Evolutionary conservation across 2,888 invertebrate species (phyloP).

Genomic region (Gandaritis pyraliata): DNA sequence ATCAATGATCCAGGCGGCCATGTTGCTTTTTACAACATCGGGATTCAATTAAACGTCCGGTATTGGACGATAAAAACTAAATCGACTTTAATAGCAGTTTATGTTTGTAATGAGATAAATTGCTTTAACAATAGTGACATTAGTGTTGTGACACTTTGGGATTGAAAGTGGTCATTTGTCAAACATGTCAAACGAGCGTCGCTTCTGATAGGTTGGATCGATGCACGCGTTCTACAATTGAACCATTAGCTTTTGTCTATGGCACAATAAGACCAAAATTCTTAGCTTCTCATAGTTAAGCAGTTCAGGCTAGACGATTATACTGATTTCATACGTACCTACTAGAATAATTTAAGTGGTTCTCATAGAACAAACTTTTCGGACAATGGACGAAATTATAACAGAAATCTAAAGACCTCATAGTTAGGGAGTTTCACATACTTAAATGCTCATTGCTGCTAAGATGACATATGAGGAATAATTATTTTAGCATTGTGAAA

Average conservation of each 20-base stretch:
- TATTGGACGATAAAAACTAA: conserved; percentile 59
- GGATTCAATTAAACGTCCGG: conserved; percentile 76
- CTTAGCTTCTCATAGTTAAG: conserved; percentile 80
- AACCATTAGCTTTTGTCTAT: conserved; percentile 35
- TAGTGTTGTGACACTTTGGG: conserved; percentile 51
- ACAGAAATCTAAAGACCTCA: conserved; percentile 69
- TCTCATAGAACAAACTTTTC: conserved; percentile 80
- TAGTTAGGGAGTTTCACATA: conserved; percentile 78
- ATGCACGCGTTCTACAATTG: conserved; percentile 32
- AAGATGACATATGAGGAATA: conserved; percentile 76
- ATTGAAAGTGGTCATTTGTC: conserved; percentile 49
- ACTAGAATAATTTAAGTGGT: conserved; percentile 80
- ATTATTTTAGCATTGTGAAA: conserved; percentile 70
- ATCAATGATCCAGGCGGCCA: conserved; percentile 76
- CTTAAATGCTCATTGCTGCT: conserved; percentile 75
- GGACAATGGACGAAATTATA: conserved; percentile 83
- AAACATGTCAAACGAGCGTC: conserved; percentile 38
- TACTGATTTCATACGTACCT: conserved; percentile 80
- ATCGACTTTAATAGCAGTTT: conserved; percentile 55
- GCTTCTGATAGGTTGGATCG: conserved; percentile 34
- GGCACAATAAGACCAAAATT: conserved; percentile 75
- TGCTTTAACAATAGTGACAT: conserved; percentile 53
- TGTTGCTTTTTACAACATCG: conserved; percentile 66
- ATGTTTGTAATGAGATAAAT: conserved; percentile 59
- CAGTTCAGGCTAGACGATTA: conserved; percentile 79